Evolutionary conservation across 2,797 vertebrate genomes (phyloP).

Genomic region (Catostomus latipinnis): DNA sequence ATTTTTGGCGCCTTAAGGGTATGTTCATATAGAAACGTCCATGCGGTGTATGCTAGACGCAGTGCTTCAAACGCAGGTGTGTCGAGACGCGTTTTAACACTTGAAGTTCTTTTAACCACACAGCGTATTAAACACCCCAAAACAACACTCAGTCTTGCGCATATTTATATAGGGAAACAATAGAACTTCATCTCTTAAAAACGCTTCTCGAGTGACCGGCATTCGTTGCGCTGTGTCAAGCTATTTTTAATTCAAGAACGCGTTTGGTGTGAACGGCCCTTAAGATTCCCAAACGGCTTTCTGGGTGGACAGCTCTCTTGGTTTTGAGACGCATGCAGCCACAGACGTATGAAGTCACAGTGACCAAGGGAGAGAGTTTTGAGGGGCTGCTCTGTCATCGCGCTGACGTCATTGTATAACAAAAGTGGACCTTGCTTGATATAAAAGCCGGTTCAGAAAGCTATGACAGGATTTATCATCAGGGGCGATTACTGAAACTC

Average conservation of each 20-base stretch:
- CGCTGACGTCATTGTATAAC: conserved; percentile 75
- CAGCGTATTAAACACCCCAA: background rate
- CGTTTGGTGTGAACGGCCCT: too few species aligned
- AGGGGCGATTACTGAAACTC: conserved; percentile 29
- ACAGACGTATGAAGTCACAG: conserved; percentile 34
- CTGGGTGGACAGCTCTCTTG: background rate
- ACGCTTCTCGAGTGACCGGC: too few species aligned
- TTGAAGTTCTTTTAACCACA: too few species aligned
- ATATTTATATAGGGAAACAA: too few species aligned
- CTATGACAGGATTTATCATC: conserved; percentile 48
- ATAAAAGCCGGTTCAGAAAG: conserved; percentile 73
- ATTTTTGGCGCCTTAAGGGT: too few species aligned
- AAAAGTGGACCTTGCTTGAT: conserved; percentile 65
- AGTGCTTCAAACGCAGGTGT: too few species aligned
- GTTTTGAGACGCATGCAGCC: background rate
- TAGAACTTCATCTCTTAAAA: too few species aligned
- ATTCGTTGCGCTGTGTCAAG: too few species aligned
- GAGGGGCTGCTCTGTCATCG: conserved; percentile 67
- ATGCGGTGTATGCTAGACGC: too few species aligned
- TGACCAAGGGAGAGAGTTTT: background rate
- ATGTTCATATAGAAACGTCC: too few species aligned
- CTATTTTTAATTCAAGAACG: too few species aligned
- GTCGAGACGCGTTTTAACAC: too few species aligned
- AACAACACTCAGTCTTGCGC: background rate
- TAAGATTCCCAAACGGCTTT: background rate